These are phyloP conservation scores for Muscicapa adusta DNA, from an alignment of 2,113 vertebrate genomes.

Conservation along the genomic window DNA sequence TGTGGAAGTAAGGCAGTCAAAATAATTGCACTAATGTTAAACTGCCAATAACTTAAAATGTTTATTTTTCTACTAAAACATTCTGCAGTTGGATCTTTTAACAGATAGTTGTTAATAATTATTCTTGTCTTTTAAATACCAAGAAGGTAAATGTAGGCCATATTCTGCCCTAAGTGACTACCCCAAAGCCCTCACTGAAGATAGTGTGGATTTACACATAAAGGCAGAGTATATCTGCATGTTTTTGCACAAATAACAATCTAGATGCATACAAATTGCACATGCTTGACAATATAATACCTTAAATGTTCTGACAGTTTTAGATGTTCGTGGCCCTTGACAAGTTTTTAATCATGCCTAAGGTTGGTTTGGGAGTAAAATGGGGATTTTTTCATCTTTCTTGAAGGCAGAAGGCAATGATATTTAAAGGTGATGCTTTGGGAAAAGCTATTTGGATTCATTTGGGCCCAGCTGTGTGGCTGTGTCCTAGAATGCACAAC, in stretches of 20 bases:
- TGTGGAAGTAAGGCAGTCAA: constrained; percentile 33
- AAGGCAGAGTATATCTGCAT: neutral
- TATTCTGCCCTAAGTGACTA: neutral
- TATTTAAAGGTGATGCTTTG: neutral
- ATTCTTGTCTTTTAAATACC: neutral
- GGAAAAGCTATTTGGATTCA: neutral
- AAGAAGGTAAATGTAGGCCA: neutral
- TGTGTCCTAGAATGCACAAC: neutral
- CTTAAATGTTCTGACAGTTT: neutral
- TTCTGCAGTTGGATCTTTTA: constrained; percentile 9
- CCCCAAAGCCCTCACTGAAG: neutral
- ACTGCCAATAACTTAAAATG: constrained; percentile 35
- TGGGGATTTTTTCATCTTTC: neutral
- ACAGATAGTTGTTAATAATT: neutral
- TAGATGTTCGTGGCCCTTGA: neutral
- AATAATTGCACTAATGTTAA: constrained; percentile 59
- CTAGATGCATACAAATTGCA: constrained; percentile 4
- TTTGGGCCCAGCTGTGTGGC: neutral
- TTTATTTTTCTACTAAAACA: constrained; percentile 61
- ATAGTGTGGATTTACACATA: neutral
- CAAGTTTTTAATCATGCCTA: neutral
- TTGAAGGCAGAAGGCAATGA: neutral
- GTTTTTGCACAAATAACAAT: constrained; percentile 33
- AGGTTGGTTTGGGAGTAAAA: neutral
- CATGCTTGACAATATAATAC: neutral